phyloP scores from a whole-genome alignment of 2,888 invertebrate genomes.

The Nemapogon koenigi region DNA sequence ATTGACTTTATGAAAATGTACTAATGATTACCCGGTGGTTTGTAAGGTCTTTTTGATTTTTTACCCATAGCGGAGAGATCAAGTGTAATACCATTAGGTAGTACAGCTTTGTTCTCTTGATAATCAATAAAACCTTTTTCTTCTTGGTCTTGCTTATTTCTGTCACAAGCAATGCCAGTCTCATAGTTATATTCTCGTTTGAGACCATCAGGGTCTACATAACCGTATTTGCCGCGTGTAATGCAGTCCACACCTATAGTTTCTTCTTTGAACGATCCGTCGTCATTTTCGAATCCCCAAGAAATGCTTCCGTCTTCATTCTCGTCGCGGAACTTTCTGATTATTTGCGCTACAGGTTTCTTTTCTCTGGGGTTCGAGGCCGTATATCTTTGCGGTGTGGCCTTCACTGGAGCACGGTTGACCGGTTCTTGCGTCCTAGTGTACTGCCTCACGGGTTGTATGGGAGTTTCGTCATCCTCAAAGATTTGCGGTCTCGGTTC shows the following conservation, averaged over 20 bases:
- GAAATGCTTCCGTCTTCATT: constrained; percentile 83
- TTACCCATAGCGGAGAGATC: constrained; percentile 75
- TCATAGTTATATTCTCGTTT: constrained; percentile 84
- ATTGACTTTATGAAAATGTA: constrained; percentile 31
- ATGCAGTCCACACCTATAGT: constrained; percentile 79
- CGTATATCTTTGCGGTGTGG: constrained; percentile 47
- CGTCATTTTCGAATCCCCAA: constrained; percentile 90
- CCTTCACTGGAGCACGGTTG: constrained; percentile 39
- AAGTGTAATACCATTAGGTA: constrained; percentile 75
- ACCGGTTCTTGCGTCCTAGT: constrained; percentile 45
- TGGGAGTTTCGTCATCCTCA: constrained; percentile 47
- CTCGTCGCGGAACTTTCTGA: constrained; percentile 77
- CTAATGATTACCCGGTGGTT: constrained; percentile 57
- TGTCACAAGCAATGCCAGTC: constrained; percentile 77
- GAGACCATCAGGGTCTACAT: constrained; percentile 83
- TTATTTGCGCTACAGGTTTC: constrained; percentile 76
- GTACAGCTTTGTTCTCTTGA: constrained; percentile 74
- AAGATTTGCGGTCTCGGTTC: constrained; percentile 45
- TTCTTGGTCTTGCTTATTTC: constrained; percentile 56
- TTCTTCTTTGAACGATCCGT: constrained; percentile 87
- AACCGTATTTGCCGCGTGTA: constrained; percentile 82
- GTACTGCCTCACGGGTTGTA: constrained; percentile 54
- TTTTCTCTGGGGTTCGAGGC: constrained; percentile 52
- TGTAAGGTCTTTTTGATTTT: constrained; percentile 72
- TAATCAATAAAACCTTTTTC: constrained; percentile 75